Evolutionary conservation across 2,113 vertebrate species (phyloP).

Genomic region (Apteryx owenii): DNA sequence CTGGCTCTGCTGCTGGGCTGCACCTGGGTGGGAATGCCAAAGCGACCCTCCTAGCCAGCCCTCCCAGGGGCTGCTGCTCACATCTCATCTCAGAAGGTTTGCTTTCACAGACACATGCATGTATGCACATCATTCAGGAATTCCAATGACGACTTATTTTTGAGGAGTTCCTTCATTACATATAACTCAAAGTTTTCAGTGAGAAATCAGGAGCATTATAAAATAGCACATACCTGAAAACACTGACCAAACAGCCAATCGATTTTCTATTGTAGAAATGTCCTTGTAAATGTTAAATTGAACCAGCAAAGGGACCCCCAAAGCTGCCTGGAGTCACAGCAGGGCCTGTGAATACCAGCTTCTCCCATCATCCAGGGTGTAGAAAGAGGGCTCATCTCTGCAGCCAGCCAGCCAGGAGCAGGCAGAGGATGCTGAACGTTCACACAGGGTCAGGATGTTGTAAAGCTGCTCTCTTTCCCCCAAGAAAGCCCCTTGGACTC

Average conservation of each 20-base stretch:
- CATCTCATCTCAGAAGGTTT: background rate
- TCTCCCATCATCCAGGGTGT: background rate
- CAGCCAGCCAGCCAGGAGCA: background rate
- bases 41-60: too few species aligned
- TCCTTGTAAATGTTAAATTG: background rate
- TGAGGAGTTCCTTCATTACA: background rate
- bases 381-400: background rate
- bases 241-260: background rate
- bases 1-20: background rate
- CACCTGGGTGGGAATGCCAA: background rate
- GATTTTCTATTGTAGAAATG: background rate
- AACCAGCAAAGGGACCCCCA: background rate
- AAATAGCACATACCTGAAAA: background rate
- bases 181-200: background rate
- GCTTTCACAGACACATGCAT: background rate
- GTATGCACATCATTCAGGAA: background rate
- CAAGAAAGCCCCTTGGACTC: background rate
- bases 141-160: background rate
- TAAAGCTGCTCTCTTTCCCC: background rate
- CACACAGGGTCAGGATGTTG: rapidly evolving
- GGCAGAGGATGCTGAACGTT: background rate
- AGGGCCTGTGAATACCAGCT: background rate
- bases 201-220: background rate
- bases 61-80: background rate
- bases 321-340: too few species aligned